These are phyloP conservation scores for Trachelus troglodyta DNA, from an alignment of 2,888 invertebrate species.

Conservation along the genomic window DNA sequence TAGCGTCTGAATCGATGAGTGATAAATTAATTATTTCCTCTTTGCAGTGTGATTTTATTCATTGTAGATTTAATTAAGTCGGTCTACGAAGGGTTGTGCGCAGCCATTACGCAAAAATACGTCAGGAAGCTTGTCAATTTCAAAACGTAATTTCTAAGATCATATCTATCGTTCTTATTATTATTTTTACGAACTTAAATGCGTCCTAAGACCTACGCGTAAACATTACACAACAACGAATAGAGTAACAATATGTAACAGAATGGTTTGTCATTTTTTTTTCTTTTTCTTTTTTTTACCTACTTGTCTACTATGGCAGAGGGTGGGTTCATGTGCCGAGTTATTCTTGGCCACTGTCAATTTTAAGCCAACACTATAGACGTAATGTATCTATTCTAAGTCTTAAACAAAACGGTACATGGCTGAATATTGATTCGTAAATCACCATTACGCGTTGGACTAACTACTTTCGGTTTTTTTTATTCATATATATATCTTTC, in stretches of 20 bases:
- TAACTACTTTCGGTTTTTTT: slow-evolving; percentile 45
- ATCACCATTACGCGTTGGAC: slow-evolving; percentile 48
- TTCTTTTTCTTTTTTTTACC: slow-evolving; percentile 28
- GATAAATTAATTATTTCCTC: not conserved
- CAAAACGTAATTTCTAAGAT: not conserved
- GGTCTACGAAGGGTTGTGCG: not conserved
- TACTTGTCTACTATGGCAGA: slow-evolving; percentile 51
- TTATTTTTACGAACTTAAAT: slow-evolving; percentile 31
- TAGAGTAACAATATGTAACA: slow-evolving; percentile 52
- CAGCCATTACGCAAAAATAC: not conserved
- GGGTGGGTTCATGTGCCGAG: slow-evolving; percentile 53
- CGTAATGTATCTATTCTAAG: slow-evolving; percentile 44
- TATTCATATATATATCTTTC: not conserved
- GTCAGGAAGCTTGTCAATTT: slow-evolving; percentile 3
- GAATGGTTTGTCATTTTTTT: slow-evolving; percentile 18
- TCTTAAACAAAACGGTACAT: slow-evolving; percentile 48
- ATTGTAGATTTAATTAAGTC: not conserved
- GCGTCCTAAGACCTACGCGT: slow-evolving; percentile 39
- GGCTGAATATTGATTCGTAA: slow-evolving; percentile 43
- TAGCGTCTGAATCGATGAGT: not conserved
- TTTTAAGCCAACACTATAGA: slow-evolving; percentile 53
- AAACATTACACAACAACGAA: slow-evolving; percentile 55
- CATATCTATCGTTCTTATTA: slow-evolving; percentile 15
- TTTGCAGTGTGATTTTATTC: not conserved
- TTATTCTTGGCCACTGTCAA: slow-evolving; percentile 55